phyloP scores from a whole-genome alignment of 2,888 invertebrate genomes.

The Microctonus brassicae region DNA sequence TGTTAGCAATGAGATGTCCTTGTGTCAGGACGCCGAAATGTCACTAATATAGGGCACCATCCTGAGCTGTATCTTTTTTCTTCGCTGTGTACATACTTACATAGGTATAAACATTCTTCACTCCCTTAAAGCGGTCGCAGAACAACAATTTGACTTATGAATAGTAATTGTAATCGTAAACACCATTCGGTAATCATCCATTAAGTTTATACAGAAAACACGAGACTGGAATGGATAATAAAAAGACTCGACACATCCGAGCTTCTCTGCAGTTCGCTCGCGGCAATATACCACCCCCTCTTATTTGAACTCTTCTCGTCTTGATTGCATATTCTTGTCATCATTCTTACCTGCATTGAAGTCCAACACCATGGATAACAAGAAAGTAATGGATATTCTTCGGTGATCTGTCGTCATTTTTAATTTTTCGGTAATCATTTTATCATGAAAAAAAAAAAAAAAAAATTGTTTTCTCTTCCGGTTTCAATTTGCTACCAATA shows the following conservation, averaged over 20 bases:
- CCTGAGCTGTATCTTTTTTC: background rate
- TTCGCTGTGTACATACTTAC: background rate
- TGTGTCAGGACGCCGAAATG: slow-evolving; percentile 38
- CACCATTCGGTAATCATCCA: slow-evolving; percentile 50
- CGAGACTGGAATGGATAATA: background rate
- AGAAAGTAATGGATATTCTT: background rate
- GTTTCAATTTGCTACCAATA: too few relatives aligned
- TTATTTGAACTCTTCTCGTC: slow-evolving; percentile 7
- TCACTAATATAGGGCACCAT: slow-evolving; percentile 12
- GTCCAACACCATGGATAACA: background rate
- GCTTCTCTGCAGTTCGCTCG: slow-evolving; percentile 10
- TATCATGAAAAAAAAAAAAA: too few relatives aligned
- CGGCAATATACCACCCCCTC: slow-evolving; percentile 3
- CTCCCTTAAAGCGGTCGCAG: slow-evolving; percentile 8
- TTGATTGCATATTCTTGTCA: background rate
- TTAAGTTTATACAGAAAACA: slow-evolving; percentile 46
- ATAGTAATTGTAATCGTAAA: slow-evolving; percentile 59
- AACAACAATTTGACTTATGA: slow-evolving; percentile 23
- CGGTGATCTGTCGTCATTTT: background rate
- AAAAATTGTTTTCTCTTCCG: too few relatives aligned
- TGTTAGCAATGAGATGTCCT: slow-evolving; percentile 4
- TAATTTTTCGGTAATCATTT: background rate
- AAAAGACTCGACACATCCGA: slow-evolving; percentile 2
- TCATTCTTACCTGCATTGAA: background rate
- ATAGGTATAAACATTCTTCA: background rate